Base-by-base conservation (phyloP, 2,888 invertebrate species). In the Cheilosia vulpina region DNA sequence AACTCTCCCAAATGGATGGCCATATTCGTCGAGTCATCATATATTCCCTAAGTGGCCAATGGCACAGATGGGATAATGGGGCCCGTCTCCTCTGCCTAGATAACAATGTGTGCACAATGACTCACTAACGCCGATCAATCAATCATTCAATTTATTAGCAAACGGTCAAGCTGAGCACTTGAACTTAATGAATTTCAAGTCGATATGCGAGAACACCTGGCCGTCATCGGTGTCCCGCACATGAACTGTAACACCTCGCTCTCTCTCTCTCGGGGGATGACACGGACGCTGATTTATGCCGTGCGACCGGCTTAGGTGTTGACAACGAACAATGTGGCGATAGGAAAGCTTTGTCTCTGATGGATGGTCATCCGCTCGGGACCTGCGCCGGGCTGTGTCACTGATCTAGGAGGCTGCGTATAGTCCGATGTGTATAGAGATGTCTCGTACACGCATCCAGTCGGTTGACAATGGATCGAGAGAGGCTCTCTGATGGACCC, bases 41-140 rank as follows among this genome's bases (percentile, higher is more conserved):
- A 31, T 31, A 31, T 66, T 58, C 63, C 55, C 73, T 71, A 57
- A 63, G 45, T 41, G 38, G 62, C 17, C 5, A 24, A 13, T 15
- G 52, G 24, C 24, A 21, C 15, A 21, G 52, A 62, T 58, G 45
- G 57, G 75, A 76, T 85, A 76, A 85, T 85, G 80, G 80, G 76
- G 58, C 55, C 65, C 53, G 71, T 69, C 41, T n/a, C 24, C 27
- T 63, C 52, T 68, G 47, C 58, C 66, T 66, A 78, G 76, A 81
- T 72, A 81, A 85, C 85, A 81, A 85, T 85, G 50, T 50, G 50
- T 4, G 68, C 52, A 60, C 73, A 45, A 58, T 81, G 85, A 76
- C 81, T 80, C 76, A 85, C 76, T 77, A 81, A 81, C 80, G 85
- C 85, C 85, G 81, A 85, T 85, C 85, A 81, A 85, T 85, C 81